Conservation (phyloP, 2,797 vertebrate genomes). For the Atherinosoma microstoma region DNA sequence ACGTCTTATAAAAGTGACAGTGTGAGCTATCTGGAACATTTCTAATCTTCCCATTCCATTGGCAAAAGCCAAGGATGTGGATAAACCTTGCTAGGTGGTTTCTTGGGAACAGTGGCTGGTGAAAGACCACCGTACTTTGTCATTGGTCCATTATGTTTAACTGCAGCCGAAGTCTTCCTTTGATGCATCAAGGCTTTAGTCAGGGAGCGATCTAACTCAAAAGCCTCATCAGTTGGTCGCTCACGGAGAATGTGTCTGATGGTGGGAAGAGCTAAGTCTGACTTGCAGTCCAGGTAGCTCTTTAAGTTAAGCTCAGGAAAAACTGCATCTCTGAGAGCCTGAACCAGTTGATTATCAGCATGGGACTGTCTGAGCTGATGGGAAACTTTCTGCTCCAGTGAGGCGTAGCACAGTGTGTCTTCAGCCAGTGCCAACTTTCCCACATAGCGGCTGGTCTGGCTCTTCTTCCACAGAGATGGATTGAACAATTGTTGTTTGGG, state of each 20-base stretch:
- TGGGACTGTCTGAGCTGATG: slow-evolving; percentile 66
- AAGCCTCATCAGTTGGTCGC: slow-evolving; percentile 74
- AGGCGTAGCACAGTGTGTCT: slow-evolving; percentile 70
- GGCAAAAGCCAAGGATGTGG: slow-evolving; percentile 77
- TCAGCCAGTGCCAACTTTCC: slow-evolving; percentile 62
- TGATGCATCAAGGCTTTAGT: slow-evolving; percentile 65
- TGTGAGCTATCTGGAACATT: slow-evolving; percentile 35
- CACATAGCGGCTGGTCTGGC: slow-evolving; percentile 36
- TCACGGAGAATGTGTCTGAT: slow-evolving; percentile 76
- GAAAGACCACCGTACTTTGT: slow-evolving; percentile 46
- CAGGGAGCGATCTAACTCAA: slow-evolving; percentile 77
- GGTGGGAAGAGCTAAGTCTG: slow-evolving; percentile 79
- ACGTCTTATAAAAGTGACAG: slow-evolving; percentile 43
- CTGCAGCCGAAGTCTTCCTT: slow-evolving; percentile 40
- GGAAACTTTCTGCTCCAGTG: slow-evolving; percentile 72
- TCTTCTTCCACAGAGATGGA: slow-evolving; percentile 58
- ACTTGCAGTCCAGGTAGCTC: slow-evolving; percentile 84
- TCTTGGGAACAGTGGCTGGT: slow-evolving; percentile 43
- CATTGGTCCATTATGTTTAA: slow-evolving; percentile 39
- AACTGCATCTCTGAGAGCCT: slow-evolving; percentile 72
- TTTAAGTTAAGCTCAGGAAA: slow-evolving; percentile 83
- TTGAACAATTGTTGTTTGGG: slow-evolving; percentile 62
- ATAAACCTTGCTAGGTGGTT: slow-evolving; percentile 54
- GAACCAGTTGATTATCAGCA: slow-evolving; percentile 60
- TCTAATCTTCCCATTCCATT: slow-evolving; percentile 86